Evolutionary conservation across 2,888 invertebrate species (phyloP), one percentile per base, ranked within the genome.

Genomic region (Andrena praecox): DNA sequence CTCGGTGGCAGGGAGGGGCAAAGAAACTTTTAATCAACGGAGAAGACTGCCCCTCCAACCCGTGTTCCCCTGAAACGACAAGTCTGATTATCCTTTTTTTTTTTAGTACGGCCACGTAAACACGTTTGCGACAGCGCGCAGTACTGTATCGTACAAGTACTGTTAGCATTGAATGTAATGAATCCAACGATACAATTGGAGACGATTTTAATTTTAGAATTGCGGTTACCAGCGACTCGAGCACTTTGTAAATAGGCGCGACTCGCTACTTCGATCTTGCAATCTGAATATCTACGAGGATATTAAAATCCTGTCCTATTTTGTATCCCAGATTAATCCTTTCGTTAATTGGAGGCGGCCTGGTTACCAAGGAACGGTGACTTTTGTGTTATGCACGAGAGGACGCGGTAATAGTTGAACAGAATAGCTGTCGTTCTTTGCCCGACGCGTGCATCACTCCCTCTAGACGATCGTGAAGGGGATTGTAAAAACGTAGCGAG

Each of bases 11-110:
- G 7, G 27, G 60, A 42, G 16, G 71, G 31, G 35, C 16, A 63
- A 72, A 64, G 63, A 68, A 69, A 69, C 56, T 73, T 64, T 66
- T 63, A 79, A 79, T 79, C 72, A 63, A 79, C 56, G 52, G 16
- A 48, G 60, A 33, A 64, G 48, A 6, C 29, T 50, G 42, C 63
- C 29, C 16, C 24, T 3, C 33, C 12, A n/a, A 20, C 20, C 31
- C 60, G 20, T 52, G 76, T 50, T 7, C 12, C 24, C 12, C 48
- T 20, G n/a, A 29, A 63, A 72, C 20, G 64, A 56, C 42, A 62
- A 24, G 48, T 29, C 50, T 67, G 67, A 78, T 72, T 31, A 78
- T 60, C 27, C 10, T 33, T 3, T 7, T 48, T 3, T 7, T 48
- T 50, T n/a, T 77, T 56, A 63, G 33, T 12, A 20, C 31, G 12